Evolutionary conservation across 2,888 invertebrate genomes (phyloP), one percentile per base, ranked within the genome.

Genomic region (Andrena fulva): DNA sequence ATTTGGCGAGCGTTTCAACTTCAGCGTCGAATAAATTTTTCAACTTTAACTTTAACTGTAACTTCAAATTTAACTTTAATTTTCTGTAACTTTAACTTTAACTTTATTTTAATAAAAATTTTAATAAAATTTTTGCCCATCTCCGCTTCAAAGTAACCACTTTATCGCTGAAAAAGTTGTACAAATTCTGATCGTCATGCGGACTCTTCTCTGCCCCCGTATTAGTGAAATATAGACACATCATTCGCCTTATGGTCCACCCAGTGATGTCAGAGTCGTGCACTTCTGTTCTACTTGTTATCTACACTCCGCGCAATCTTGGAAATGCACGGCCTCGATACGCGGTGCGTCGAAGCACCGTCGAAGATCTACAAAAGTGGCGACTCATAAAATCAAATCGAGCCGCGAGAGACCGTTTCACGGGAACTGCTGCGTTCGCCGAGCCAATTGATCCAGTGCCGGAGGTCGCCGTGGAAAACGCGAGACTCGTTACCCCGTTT

Each of bases 401-500:
- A 66, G 50, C 42, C 33, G 33, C 10, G 42, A 67, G 63, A 50
- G 72, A 68, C 75, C 48, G 29, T 72, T 42, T 59, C 2, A 20
- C 48, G 70, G 31, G 67, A 60, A 73, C 8, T 63, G 20, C 33
- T 50, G 35, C 54, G 63, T 70, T 70, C 59, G 27, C 31, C 33
- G 68, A 42, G 52, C 29, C 52, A 59, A 54, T 76, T 82, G 62
- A 54, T 50, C 27, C 31, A 29, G 42, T 20, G 35, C 12, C n/a
- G 29, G 8, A 8, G 52, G 31, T 70, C 77, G 31, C n/a, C 48
- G 64, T n/a, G 62, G 33, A 35, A 63, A 66, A 66, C 35, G 62
- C n/a, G 62, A 64, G 77, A 71, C 64, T 82, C 68, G 31, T 48
- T 72, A 31, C 50, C n/a, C 20, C 16, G 8, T 56, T 66, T 24